phyloP scores from a whole-genome alignment of 2,888 invertebrate genomes.

The Ophion slaviceki region DNA sequence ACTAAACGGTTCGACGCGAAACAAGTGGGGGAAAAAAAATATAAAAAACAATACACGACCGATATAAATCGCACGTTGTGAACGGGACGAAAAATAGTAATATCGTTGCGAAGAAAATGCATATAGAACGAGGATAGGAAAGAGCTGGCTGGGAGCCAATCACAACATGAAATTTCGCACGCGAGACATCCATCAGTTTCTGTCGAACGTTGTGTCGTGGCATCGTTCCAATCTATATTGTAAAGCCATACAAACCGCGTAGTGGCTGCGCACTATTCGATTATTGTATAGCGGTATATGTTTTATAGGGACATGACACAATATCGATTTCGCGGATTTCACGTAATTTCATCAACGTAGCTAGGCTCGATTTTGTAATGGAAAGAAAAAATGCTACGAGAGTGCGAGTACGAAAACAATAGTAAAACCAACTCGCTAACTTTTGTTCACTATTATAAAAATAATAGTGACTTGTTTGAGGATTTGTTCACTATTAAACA shows the following conservation, averaged over 20 bases:
- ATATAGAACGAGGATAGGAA: constrained; percentile 42
- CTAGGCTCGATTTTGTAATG: not conserved
- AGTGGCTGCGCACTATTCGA: constrained; percentile 18
- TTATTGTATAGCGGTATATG: constrained; percentile 20
- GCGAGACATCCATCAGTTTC: constrained; percentile 71
- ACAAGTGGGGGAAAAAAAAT: constrained; percentile 8
- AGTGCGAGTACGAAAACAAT: not conserved
- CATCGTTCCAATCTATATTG: constrained; percentile 69
- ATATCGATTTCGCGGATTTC: constrained; percentile 5
- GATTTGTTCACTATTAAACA: no score
- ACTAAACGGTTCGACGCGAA: constrained; percentile 3
- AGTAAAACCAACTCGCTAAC: no score
- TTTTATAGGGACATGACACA: not conserved
- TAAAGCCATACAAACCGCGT: not conserved
- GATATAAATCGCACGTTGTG: constrained; percentile 29
- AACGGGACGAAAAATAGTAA: constrained; percentile 19
- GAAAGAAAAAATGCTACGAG: not conserved
- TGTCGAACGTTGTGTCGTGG: constrained; percentile 71
- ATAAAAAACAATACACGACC: constrained; percentile 16
- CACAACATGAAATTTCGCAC: constrained; percentile 70
- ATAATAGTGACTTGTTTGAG: no score
- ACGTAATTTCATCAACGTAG: not conserved
- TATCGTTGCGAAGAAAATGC: constrained; percentile 35
- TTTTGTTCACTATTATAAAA: no score
- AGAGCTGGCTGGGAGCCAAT: constrained; percentile 73